Evolutionary conservation across 2,797 vertebrate species (phyloP).

Genomic region (Ataeniobius toweri): DNA sequence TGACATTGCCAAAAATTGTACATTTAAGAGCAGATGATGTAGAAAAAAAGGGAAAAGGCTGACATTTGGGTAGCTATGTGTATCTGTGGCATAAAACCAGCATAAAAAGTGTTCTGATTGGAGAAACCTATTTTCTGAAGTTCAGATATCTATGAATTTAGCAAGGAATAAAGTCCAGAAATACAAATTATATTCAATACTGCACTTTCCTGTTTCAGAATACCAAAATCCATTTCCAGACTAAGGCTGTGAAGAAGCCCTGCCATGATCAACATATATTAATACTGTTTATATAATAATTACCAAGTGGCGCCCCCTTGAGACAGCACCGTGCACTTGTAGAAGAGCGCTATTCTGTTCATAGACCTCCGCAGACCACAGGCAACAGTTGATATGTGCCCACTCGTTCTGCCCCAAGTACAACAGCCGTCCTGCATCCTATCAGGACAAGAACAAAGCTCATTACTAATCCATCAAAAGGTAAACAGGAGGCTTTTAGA

Average conservation of each 20-base stretch:
- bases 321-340: conserved; percentile 90
- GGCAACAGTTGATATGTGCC: conserved; percentile 93
- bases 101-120: background rate
- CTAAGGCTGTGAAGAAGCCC: background rate
- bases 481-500: background rate
- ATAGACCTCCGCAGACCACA: conserved; percentile 95
- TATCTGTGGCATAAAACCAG: background rate
- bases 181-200: background rate
- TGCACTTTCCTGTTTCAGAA: background rate
- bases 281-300: conserved; percentile 9
- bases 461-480: background rate
- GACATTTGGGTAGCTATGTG: background rate
- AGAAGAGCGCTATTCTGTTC: conserved; percentile 88
- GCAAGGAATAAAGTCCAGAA: background rate
- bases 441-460: background rate
- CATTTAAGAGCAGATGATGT: too few species aligned
- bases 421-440: conserved; percentile 90
- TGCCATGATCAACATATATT: background rate
- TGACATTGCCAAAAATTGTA: too few species aligned
- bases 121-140: background rate
- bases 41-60: too few species aligned
- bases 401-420: conserved; percentile 95
- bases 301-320: conserved; percentile 90
- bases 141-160: background rate
- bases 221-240: background rate